These are phyloP conservation scores for Tursiops truncatus DNA, from an alignment of 2,113 vertebrate genomes.

Conservation along the genomic window DNA sequence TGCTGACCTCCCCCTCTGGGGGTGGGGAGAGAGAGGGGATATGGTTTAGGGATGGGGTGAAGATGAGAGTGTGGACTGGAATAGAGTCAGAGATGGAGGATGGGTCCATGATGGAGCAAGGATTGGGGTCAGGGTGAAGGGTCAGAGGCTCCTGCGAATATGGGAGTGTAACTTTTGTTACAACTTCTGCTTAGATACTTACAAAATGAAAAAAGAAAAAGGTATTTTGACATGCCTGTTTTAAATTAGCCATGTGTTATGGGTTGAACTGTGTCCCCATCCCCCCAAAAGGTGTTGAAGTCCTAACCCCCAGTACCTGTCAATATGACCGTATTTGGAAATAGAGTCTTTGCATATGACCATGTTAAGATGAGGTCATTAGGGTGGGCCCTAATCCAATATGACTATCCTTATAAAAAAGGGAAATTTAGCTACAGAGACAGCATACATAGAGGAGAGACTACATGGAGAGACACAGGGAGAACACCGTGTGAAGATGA, in stretches of 20 bases:
- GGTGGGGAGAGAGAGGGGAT: fast-evolving
- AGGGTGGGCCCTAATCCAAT: neutral
- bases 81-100: neutral
- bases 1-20: neutral
- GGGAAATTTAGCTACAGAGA: neutral
- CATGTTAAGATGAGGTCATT: neutral
- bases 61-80: neutral
- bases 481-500: neutral
- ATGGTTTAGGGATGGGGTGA: neutral
- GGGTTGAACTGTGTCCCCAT: neutral
- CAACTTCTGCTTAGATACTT: neutral
- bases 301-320: neutral
- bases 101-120: no score
- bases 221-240: neutral
- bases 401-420: neutral
- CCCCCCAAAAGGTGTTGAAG: neutral
- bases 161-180: neutral
- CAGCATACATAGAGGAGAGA: neutral
- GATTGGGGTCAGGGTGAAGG: neutral
- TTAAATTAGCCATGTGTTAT: neutral
- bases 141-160: neutral
- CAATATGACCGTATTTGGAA: neutral
- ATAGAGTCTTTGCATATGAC: neutral
- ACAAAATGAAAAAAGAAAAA: neutral
- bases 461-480: neutral